Base-by-base conservation (phyloP, 1,140 invertebrate species). In the Drosophila ohnishii region DNA sequence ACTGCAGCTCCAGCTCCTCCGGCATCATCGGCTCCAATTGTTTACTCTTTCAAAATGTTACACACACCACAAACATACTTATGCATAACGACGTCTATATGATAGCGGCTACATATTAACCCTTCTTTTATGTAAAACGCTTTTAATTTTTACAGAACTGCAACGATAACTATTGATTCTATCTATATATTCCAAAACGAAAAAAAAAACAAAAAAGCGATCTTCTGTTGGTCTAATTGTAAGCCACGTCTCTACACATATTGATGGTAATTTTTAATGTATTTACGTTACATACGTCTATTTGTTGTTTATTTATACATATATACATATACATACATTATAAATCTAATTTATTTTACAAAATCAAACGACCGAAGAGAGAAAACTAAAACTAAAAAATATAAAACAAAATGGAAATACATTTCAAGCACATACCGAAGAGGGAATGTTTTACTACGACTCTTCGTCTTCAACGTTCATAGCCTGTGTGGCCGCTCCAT, bases 261-360 rank as follows among this genome's bases (percentile, higher is more conserved):
- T 82, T 81, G 67, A 79, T 88, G 70, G 76, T 88, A 73, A 86
- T 80, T 70, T 85, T 75, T 88, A 83, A 67, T 86, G 83, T 84
- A 88, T 88, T 55, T 87, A 87, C 76, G 84, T 87, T 88, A 71
- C 64, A 84, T 25, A 55, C 58, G 47, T 80, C 80, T 88, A 84
- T 88, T 87, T 87, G 84, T 87, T 87, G 84, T 87, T 87, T 87
- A 88, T 87, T 88, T 87, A 88, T 87, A 87, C 67, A 87, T 75
- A 85, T 62, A 61, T 42, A 80, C 58, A 79, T 65, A 86, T 47
- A 80, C 61, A 78, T 65, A 85, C 66, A 66, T 80, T 86, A 83
- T 72, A 88, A 87, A 80, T 64, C 70, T 87, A 88, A 87, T 87
- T 87, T 87, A 87, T 87, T 77, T 83, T 88, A 87, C 71, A 70